A percentile compares a stretch with the other conserved stretches of the same genome.
Evolutionary conservation across 2,888 invertebrate species (phyloP).

Genomic region (Eupsilia transversa): DNA sequence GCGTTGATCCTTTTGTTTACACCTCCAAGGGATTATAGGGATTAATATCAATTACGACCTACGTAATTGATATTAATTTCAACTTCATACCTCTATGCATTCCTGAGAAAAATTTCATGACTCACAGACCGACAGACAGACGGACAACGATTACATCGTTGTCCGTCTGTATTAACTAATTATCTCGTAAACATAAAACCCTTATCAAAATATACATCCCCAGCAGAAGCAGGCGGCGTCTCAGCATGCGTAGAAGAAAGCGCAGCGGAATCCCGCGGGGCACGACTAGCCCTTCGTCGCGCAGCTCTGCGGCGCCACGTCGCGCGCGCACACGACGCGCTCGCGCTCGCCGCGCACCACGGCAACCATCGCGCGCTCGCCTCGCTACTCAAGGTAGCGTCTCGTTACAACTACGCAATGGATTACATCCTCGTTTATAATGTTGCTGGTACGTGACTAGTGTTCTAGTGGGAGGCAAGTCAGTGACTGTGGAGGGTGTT

Average conservation of each 20-base stretch:
- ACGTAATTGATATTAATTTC: too few relatives aligned
- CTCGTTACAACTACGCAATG: constrained; percentile 38
- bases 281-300: constrained; percentile 82
- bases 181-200: background rate
- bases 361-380: constrained; percentile 77
- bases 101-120: too few relatives aligned
- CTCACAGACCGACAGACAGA: too few relatives aligned
- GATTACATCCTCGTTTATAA: constrained; percentile 20
- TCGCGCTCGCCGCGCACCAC: constrained; percentile 74
- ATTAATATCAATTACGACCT: too few relatives aligned
- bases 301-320: constrained; percentile 86
- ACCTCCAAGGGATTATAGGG: too few relatives aligned
- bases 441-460: constrained; percentile 36
- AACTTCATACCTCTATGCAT: too few relatives aligned
- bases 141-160: too few relatives aligned
- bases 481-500: background rate
- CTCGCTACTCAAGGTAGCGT: constrained; percentile 79
- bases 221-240: constrained; percentile 79
- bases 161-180: too few relatives aligned
- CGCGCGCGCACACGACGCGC: constrained; percentile 77
- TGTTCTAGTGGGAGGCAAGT: constrained; percentile 1
- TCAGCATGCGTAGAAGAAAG: constrained; percentile 84
- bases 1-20: too few relatives aligned
- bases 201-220: background rate
- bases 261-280: constrained; percentile 83